These are phyloP conservation scores for Paracyclopina nana DNA, from an alignment of 1,140 invertebrate genomes.

Conservation along the genomic window DNA sequence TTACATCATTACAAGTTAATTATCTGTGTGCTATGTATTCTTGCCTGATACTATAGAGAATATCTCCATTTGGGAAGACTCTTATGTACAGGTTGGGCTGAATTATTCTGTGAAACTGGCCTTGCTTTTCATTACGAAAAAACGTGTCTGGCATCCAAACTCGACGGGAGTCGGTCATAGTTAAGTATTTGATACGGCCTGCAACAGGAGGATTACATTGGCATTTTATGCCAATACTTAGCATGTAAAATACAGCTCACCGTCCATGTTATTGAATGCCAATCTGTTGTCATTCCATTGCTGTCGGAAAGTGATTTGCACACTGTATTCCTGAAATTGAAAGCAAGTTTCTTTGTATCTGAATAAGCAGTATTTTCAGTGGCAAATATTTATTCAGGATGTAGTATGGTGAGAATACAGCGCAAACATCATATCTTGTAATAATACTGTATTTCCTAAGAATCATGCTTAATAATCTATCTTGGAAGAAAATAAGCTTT, in stretches of 20 bases:
- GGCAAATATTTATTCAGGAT: no score
- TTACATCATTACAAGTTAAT: background rate
- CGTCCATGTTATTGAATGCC: slow-evolving; percentile 13
- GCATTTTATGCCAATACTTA: background rate
- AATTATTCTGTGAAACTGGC: slow-evolving; percentile 90
- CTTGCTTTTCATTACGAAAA: slow-evolving; percentile 84
- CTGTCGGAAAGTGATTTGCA: slow-evolving; percentile 17
- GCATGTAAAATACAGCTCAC: slow-evolving; percentile 1
- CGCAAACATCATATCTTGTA: no score
- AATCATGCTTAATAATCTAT: no score
- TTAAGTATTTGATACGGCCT: slow-evolving; percentile 71
- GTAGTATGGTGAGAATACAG: no score
- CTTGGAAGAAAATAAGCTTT: no score
- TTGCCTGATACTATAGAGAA: slow-evolving; percentile 67
- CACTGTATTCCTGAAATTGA: slow-evolving; percentile 14
- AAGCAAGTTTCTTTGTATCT: no score
- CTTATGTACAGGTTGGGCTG: slow-evolving; percentile 93
- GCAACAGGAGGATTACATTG: slow-evolving; percentile 12
- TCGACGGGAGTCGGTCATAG: slow-evolving; percentile 67
- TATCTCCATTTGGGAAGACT: slow-evolving; percentile 80
- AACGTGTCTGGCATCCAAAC: slow-evolving; percentile 96
- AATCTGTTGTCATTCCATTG: slow-evolving; percentile 17
- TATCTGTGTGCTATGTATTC: no score
- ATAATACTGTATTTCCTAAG: no score
- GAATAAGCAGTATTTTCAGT: no score